Conservation (phyloP, 2,797 vertebrate species). For the Benthosema pterotum region DNA sequence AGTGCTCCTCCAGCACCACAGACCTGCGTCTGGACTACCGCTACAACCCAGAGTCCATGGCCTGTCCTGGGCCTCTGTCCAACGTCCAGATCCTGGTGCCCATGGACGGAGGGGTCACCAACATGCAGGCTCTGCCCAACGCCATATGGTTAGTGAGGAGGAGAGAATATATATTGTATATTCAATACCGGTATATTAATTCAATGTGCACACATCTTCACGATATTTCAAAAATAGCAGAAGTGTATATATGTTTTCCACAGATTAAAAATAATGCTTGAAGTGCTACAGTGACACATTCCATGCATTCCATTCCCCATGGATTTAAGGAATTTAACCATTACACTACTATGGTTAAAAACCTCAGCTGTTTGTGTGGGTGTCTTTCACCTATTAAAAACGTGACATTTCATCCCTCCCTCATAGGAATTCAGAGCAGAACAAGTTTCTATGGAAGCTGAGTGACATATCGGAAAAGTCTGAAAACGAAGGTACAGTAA, state of each 20-base stretch:
- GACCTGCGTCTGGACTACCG: slow-evolving; percentile 95
- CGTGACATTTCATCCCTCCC: slow-evolving; percentile 21
- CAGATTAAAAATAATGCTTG: too few relatives aligned
- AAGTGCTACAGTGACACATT: too few relatives aligned
- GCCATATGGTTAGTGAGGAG: slow-evolving; percentile 90
- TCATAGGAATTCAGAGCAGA: slow-evolving; percentile 93
- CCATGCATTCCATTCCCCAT: too few relatives aligned
- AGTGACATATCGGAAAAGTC: slow-evolving; percentile 94
- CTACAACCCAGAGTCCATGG: slow-evolving; percentile 96
- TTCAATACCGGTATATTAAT: too few relatives aligned
- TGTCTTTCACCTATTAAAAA: too few relatives aligned
- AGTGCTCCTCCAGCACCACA: slow-evolving; percentile 87
- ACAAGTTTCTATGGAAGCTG: slow-evolving; percentile 95
- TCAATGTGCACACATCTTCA: too few relatives aligned
- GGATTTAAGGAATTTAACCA: too few relatives aligned
- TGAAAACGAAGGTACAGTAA: slow-evolving; percentile 90
- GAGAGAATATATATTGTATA: too few relatives aligned
- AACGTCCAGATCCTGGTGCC: slow-evolving; percentile 93
- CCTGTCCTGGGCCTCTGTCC: slow-evolving; percentile 82
- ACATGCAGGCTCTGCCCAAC: slow-evolving; percentile 92
- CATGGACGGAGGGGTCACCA: slow-evolving; percentile 91
- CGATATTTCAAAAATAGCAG: too few relatives aligned
- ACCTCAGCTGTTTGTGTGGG: too few relatives aligned
- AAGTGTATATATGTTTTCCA: too few relatives aligned
- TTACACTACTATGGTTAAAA: too few relatives aligned